phyloP scores from a whole-genome alignment of 2,888 invertebrate genomes.

The Dryobota labecula region DNA sequence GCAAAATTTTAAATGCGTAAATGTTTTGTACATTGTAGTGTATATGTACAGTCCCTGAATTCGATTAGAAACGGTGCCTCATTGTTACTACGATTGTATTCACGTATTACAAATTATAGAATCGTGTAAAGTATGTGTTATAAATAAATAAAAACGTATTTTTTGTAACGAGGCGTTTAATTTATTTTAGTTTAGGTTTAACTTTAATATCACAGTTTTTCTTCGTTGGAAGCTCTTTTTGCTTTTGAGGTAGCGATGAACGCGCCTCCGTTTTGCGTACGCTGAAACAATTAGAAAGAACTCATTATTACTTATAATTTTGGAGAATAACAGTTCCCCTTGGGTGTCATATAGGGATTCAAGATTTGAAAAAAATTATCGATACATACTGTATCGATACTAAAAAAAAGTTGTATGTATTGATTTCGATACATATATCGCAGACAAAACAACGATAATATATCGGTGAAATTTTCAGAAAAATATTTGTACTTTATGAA shows the following conservation, averaged over 20 bases:
- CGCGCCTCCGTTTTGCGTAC: conserved; percentile 16
- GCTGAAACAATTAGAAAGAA: conserved; percentile 34
- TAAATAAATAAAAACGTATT: conserved; percentile 15
- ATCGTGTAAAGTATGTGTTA: conserved; percentile 19
- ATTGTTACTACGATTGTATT: not conserved
- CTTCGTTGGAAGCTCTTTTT: conserved; percentile 16
- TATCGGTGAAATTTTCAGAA: no score
- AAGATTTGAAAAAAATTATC: no score
- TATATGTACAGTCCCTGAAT: not conserved
- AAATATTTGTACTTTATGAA: no score
- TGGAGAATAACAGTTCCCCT: not conserved
- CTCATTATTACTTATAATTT: not conserved
- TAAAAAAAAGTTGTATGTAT: no score
- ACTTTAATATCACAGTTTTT: conserved; percentile 53
- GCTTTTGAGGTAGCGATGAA: not conserved
- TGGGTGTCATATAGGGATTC: no score
- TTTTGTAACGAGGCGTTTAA: conserved; percentile 1
- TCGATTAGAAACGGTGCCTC: not conserved
- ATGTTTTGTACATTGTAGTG: not conserved
- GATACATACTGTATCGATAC: no score
- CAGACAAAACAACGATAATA: no score
- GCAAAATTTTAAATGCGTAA: conserved; percentile 2
- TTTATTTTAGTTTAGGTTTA: conserved; percentile 25
- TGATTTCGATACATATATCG: no score
- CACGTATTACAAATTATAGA: conserved; percentile 10